phyloP scores from a whole-genome alignment of 2,888 invertebrate genomes.

The Pyrocoelia pectoralis region DNA sequence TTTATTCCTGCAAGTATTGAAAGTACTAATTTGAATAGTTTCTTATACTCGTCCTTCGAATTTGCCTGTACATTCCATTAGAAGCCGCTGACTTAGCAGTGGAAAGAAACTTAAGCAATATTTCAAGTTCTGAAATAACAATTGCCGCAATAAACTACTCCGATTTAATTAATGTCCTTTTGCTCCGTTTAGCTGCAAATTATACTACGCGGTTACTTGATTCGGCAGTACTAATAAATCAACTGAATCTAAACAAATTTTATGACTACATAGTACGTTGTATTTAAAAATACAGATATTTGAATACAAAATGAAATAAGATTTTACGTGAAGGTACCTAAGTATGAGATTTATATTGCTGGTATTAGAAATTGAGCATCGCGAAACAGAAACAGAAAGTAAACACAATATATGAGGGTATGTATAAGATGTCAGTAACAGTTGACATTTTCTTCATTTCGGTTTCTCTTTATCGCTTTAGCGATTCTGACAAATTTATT shows the following conservation, averaged over 20 bases:
- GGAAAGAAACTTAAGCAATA: constrained; percentile 22
- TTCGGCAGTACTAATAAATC: constrained; percentile 22
- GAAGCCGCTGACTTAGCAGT: constrained; percentile 13
- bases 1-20: no score
- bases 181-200: constrained; percentile 24
- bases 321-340: background rate
- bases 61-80: constrained; percentile 11
- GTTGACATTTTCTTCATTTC: constrained; percentile 12
- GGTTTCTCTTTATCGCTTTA: background rate
- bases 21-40: no score
- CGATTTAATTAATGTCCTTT: constrained; percentile 27
- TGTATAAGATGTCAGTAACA: constrained; percentile 14
- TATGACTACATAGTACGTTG: background rate
- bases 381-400: background rate
- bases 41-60: background rate
- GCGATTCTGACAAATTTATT: constrained; percentile 18
- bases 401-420: constrained; percentile 1
- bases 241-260: constrained; percentile 17
- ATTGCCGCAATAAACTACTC: constrained; percentile 28
- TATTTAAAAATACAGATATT: background rate
- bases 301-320: background rate
- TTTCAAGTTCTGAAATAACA: constrained; percentile 28
- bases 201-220: constrained; percentile 25
- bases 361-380: background rate
- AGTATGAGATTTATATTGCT: background rate